Conservation (phyloP, 2,113 vertebrate genomes). For the Onychorhynchus coronatus region DNA sequence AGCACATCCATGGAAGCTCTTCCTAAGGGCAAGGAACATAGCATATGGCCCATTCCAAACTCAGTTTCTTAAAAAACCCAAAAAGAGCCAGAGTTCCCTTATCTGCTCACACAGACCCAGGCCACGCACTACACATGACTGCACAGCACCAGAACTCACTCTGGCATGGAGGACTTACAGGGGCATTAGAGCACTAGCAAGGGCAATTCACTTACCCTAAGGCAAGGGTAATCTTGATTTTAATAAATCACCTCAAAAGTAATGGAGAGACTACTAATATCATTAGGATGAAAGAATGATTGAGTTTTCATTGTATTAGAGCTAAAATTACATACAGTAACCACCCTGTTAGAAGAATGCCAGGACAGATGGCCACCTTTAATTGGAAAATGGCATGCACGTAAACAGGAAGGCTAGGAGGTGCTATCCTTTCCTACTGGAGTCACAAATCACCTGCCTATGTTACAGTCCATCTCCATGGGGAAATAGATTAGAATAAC, state of each 20-base stretch:
- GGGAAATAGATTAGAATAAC: not conserved
- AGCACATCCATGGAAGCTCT: not conserved
- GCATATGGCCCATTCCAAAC: not conserved
- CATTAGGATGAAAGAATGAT: not conserved
- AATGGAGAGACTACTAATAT: not conserved
- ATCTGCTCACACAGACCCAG: not conserved
- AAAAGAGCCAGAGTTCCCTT: not conserved
- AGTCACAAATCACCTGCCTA: slow-evolving; percentile 6
- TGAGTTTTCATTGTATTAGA: not conserved
- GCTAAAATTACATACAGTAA: not conserved
- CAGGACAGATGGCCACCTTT: not conserved
- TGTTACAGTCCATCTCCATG: not conserved
- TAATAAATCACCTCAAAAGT: not conserved
- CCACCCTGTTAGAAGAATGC: not conserved
- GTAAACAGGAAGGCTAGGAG: not conserved
- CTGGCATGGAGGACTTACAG: not conserved
- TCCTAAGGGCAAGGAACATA: not conserved
- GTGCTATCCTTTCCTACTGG: not conserved
- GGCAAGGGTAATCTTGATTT: not conserved
- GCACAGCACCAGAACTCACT: not conserved
- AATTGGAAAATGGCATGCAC: not conserved
- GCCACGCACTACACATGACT: rapidly evolving
- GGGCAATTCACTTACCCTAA: not conserved
- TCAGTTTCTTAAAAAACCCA: not conserved
- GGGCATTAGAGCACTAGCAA: not conserved